Conservation (phyloP, 2,113 vertebrate genomes). For the Herpailurus yagouaroundi region DNA sequence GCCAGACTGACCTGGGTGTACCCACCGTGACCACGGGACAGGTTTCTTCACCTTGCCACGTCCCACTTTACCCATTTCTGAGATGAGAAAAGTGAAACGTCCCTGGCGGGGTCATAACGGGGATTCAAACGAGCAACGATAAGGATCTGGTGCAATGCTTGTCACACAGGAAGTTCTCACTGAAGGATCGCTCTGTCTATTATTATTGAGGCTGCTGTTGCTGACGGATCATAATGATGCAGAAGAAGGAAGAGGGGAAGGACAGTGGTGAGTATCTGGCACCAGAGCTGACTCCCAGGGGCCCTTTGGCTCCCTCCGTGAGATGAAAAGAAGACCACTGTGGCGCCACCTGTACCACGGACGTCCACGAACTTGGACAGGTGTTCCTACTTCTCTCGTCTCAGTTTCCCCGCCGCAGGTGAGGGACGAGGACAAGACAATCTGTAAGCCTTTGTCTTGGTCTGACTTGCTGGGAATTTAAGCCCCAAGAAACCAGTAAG, state of each 20-base stretch:
- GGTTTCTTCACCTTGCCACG: not conserved
- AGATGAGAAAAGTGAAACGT: not conserved
- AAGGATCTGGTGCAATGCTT: not conserved
- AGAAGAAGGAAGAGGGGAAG: not conserved
- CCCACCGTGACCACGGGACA: too few species aligned
- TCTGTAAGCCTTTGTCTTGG: not conserved
- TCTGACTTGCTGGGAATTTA: not conserved
- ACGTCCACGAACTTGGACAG: not conserved
- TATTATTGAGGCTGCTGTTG: accelerated
- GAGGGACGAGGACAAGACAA: not conserved
- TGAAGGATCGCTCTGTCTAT: accelerated
- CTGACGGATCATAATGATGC: not conserved
- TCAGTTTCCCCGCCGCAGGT: not conserved
- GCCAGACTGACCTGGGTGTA: not conserved
- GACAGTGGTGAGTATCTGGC: too few species aligned
- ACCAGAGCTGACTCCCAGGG: not conserved
- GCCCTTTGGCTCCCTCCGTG: not conserved
- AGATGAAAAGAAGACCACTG: not conserved
- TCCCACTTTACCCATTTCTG: not conserved
- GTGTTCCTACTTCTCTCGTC: not conserved
- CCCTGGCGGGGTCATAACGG: accelerated
- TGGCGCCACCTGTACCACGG: not conserved
- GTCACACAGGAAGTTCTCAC: not conserved
- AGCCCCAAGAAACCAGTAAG: not conserved
- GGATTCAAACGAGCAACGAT: not conserved